Evolutionary conservation across 1,140 invertebrate genomes (phyloP), one percentile per base, ranked within the genome.

Genomic region (Drosophila setifemur): DNA sequence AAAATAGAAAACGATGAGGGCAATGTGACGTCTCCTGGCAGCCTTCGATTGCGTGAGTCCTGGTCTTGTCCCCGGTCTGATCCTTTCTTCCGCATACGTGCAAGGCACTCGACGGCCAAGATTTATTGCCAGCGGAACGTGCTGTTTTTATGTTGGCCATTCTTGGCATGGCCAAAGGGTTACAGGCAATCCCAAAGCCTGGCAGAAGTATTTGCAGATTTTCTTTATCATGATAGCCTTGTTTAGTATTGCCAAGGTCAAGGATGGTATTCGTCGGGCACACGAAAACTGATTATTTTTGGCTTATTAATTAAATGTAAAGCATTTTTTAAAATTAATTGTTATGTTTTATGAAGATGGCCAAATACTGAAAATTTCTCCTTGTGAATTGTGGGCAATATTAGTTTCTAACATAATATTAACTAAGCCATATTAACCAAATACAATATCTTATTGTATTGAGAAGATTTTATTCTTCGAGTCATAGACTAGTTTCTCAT

Each of bases 101-200:
- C 53, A 44, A 70, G 52, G 63, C 53, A 70, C 61, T 83, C 35
- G 69, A 52, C 49, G 57, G 49, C 54, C 69, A 82, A 61, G 79
- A 82, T 82, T 82, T 82, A 82, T 82, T 83, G 57, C 54, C 33
- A 29, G 23, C 29, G 26, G n/a, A 52, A 82, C 78, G 79, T 85
- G 78, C 60, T 82, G 68, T 83, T 82, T 77, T 49, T 74, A 73
- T 58, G 43, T 58, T 44, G 54, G 19, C 39, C 55, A 55, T 12
- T n/a, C 11, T n/a, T 19, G 16, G 35, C 21, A 14, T 16, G 2
- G 18, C 6, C 26, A 45, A 58, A 53, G 66, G 66, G 28, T 76
- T 76, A 19, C 44, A 33, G 37, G 9, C 25, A 48, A 45, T n/a
- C n/a, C n/a, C n/a, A n/a, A n/a, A n/a, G 31, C 29, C 57, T 63